These are phyloP conservation scores for Macrophya annulata DNA, from an alignment of 2,888 invertebrate genomes.

Conservation along the genomic window DNA sequence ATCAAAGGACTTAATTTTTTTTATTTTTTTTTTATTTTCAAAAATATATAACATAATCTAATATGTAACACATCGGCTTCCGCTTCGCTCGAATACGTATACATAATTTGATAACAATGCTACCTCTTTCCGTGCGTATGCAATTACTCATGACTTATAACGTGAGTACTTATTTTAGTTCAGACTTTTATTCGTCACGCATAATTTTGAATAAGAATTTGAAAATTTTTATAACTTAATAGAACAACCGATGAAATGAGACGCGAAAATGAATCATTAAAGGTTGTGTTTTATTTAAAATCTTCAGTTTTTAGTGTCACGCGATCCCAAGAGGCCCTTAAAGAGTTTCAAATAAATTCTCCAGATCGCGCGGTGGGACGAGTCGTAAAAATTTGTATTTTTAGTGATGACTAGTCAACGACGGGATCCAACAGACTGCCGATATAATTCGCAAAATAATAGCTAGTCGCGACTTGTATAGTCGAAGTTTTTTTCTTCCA, in stretches of 20 bases:
- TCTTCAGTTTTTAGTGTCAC: background rate
- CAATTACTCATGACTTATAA: background rate
- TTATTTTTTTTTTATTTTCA: background rate
- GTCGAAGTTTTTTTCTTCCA: background rate
- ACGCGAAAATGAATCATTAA: background rate
- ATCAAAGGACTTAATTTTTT: background rate
- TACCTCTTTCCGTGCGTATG: background rate
- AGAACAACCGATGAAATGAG: background rate
- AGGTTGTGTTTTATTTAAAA: background rate
- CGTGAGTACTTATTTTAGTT: slow-evolving; percentile 1
- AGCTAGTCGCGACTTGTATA: background rate
- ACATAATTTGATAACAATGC: background rate
- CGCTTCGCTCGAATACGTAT: background rate
- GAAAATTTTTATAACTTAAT: background rate
- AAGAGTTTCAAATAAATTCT: slow-evolving; percentile 21
- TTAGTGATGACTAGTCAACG: slow-evolving; percentile 47
- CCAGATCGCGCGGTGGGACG: slow-evolving; percentile 14
- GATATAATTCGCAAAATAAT: slow-evolving; percentile 7
- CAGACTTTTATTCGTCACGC: background rate
- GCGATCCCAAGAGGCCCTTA: slow-evolving; percentile 20
- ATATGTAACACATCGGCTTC: slow-evolving; percentile 21
- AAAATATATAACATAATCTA: background rate
- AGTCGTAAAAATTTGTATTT: slow-evolving; percentile 42
- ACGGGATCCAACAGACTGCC: slow-evolving; percentile 29
- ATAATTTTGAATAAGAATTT: background rate